Percentiles rank a stretch among this genome's conserved stretches.
phyloP scores from a whole-genome alignment of 1,140 invertebrate species.

The Notospermus geniculatus region DNA sequence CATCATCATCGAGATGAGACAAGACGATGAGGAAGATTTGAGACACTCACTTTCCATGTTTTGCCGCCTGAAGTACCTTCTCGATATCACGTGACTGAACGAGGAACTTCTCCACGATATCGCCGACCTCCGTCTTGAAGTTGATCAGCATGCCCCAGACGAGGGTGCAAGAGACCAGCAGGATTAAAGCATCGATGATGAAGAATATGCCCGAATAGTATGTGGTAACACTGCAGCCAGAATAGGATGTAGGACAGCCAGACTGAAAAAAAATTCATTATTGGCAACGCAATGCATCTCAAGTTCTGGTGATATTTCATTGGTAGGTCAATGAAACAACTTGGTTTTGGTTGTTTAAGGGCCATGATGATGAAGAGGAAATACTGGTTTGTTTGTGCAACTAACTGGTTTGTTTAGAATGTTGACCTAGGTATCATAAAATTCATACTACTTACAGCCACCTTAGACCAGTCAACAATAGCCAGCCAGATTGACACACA shows the following conservation, averaged over 20 bases:
- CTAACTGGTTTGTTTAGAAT: no score
- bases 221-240: conserved; percentile 34
- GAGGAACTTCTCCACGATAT: conserved; percentile 43
- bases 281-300: no score
- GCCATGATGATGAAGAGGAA: not conserved
- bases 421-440: not conserved
- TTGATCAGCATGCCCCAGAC: conserved; percentile 33
- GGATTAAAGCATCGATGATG: conserved; percentile 31
- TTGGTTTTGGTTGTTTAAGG: no score
- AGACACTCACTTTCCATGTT: conserved; percentile 32
- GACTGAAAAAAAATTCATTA: no score
- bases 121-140: conserved; percentile 45
- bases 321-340: no score
- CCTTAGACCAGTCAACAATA: not conserved
- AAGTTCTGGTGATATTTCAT: no score
- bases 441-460: not conserved
- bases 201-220: conserved; percentile 43
- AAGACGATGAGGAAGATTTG: not conserved
- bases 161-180: conserved; percentile 32
- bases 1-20: no score
- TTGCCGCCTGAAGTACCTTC: conserved; percentile 40
- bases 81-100: conserved; percentile 48
- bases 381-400: not conserved
- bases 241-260: conserved; percentile 1
- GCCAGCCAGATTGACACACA: not conserved